Evolutionary conservation across 2,888 invertebrate genomes (phyloP).

Genomic region (Pocota personata): DNA sequence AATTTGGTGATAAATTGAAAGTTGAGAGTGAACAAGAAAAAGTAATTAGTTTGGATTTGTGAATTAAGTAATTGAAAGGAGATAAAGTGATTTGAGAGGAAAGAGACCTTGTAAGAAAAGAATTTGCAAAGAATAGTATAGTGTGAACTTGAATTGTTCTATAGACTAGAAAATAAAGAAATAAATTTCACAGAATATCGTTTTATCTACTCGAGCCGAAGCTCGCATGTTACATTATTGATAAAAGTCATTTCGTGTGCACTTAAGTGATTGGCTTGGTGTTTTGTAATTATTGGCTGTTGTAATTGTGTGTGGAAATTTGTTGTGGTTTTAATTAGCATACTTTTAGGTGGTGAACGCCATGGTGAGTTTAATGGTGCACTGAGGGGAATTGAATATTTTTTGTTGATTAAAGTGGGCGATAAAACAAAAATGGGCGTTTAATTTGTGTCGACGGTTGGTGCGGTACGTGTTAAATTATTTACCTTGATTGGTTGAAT

Average conservation of each 20-base stretch:
- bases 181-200: no score
- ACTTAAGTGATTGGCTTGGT: constrained; percentile 63
- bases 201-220: no score
- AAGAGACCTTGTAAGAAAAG: no score
- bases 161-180: no score
- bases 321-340: constrained; percentile 64
- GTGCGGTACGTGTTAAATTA: neutral
- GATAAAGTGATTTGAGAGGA: no score
- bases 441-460: constrained; percentile 22
- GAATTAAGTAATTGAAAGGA: no score
- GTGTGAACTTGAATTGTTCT: no score
- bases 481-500: constrained; percentile 38
- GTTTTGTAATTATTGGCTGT: constrained; percentile 57
- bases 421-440: constrained; percentile 13
- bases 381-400: constrained; percentile 24
- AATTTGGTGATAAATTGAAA: no score
- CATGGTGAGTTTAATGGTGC: neutral
- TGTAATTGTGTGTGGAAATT: constrained; percentile 43
- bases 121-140: no score
- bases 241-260: constrained; percentile 47
- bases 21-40: no score
- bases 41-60: no score
- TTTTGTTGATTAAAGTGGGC: constrained; percentile 45
- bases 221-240: no score
- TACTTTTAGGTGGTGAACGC: constrained; percentile 35